A percentile compares a stretch with the other conserved stretches of the same genome.
Conservation (phyloP, 2,113 vertebrate genomes). For the Lophochroa leadbeateri region DNA sequence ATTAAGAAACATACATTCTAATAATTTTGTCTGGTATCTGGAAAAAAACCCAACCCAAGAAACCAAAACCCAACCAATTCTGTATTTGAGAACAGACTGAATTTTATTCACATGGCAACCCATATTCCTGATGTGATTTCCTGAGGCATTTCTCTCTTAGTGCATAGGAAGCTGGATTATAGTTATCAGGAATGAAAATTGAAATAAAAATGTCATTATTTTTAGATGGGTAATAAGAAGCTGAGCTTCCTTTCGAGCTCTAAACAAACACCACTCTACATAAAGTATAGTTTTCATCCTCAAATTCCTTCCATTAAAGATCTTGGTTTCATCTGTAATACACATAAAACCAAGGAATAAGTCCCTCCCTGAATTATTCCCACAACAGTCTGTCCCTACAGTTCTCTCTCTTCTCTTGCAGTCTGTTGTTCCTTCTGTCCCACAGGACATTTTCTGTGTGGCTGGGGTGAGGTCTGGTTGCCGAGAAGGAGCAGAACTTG, state of each 20-base stretch:
- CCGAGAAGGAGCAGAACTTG: not conserved
- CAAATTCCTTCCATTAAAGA: not conserved
- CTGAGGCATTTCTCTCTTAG: not conserved
- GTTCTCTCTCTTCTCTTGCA: not conserved
- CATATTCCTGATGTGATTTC: not conserved
- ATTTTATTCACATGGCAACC: not conserved
- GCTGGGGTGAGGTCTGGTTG: not conserved
- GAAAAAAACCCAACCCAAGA: accelerated
- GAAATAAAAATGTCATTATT: not conserved
- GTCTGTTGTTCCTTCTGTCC: not conserved
- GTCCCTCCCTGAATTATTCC: not conserved
- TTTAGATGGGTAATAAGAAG: not conserved
- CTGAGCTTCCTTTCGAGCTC: not conserved
- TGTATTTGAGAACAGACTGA: not conserved
- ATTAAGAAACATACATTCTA: not conserved
- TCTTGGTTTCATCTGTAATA: not conserved
- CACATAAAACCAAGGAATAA: not conserved
- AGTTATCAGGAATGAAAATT: not conserved
- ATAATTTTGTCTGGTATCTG: not conserved
- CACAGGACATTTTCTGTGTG: not conserved
- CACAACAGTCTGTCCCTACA: not conserved
- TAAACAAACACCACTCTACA: not conserved
- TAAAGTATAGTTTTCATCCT: not conserved
- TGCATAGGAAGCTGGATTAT: not conserved
- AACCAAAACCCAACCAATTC: not conserved